Evolutionary conservation across 2,797 vertebrate species (phyloP).

Genomic region (Chloroceryle amazona): DNA sequence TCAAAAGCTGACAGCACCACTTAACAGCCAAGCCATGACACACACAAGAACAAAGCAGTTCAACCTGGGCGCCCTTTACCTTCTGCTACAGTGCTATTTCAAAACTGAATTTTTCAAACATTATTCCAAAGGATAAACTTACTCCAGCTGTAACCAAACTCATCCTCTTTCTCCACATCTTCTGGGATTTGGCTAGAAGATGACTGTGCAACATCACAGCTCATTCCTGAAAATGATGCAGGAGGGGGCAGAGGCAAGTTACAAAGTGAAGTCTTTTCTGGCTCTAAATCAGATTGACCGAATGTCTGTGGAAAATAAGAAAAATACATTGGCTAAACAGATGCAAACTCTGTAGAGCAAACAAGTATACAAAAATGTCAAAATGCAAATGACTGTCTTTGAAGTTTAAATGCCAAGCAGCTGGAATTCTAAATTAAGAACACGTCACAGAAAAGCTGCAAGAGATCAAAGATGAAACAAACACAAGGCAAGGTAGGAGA

Average conservation of each 20-base stretch:
- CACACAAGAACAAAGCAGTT: background rate
- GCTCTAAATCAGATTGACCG: slow-evolving; percentile 81
- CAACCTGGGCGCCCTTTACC: background rate
- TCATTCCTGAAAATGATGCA: slow-evolving; percentile 81
- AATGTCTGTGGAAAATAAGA: slow-evolving; percentile 80
- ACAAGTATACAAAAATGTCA: slow-evolving; percentile 1
- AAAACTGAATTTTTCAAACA: background rate
- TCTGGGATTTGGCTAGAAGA: slow-evolving; percentile 79
- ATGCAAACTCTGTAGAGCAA: background rate
- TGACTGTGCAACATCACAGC: slow-evolving; percentile 77
- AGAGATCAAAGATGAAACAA: slow-evolving; percentile 19
- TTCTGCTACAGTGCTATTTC: background rate
- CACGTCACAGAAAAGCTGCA: background rate
- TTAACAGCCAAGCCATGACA: background rate
- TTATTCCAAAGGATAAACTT: slow-evolving; percentile 77
- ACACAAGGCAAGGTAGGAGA: slow-evolving; percentile 34
- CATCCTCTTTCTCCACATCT: slow-evolving; percentile 86
- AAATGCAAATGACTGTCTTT: slow-evolving; percentile 36
- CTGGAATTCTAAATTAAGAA: slow-evolving; percentile 36
- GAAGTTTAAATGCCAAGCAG: slow-evolving; percentile 52
- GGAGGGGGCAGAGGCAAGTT: slow-evolving; percentile 74
- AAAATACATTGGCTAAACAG: slow-evolving; percentile 43
- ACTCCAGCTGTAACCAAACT: slow-evolving; percentile 97
- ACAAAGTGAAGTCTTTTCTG: slow-evolving; percentile 81
- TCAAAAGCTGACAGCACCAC: slow-evolving; percentile 5